Evolutionary conservation across 1,140 invertebrate genomes (phyloP).

Genomic region (Danaus melanippus): DNA sequence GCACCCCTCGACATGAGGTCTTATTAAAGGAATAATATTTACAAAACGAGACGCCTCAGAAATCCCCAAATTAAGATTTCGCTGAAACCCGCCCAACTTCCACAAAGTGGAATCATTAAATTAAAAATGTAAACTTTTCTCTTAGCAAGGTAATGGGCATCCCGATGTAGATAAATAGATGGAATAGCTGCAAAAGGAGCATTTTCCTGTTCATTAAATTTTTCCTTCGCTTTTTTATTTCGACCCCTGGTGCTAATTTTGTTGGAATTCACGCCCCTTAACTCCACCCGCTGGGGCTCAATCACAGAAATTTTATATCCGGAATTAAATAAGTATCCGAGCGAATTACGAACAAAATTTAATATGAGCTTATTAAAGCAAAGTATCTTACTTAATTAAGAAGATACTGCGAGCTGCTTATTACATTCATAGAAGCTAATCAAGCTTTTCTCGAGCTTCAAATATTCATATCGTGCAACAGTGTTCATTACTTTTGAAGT

Average conservation of each 20-base stretch:
- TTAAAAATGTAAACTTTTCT: conserved; percentile 75
- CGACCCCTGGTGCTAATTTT: conserved; percentile 74
- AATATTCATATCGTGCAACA: conserved; percentile 16
- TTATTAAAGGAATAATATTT: conserved; percentile 73
- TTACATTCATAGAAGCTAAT: conserved; percentile 23
- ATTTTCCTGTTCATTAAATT: conserved; percentile 75
- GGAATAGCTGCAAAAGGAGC: conserved; percentile 73
- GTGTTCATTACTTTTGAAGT: conserved; percentile 27
- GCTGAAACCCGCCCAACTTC: conserved; percentile 70
- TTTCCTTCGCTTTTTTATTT: conserved; percentile 73
- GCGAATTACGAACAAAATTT: conserved; percentile 65
- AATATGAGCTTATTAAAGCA: conserved; percentile 61
- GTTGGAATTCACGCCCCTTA: conserved; percentile 73
- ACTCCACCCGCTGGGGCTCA: conserved; percentile 67
- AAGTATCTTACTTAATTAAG: conserved; percentile 59
- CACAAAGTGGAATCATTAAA: conserved; percentile 74
- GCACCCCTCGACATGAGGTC: conserved; percentile 69
- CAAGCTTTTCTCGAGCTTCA: conserved; percentile 13
- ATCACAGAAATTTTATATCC: conserved; percentile 74
- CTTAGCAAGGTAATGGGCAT: conserved; percentile 74
- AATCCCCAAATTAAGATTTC: conserved; percentile 72
- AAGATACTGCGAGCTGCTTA: conserved; percentile 41
- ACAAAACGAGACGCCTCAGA: conserved; percentile 71
- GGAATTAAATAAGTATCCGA: conserved; percentile 73
- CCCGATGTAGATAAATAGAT: conserved; percentile 73